These are phyloP conservation scores for Drosophila carrolli DNA, from an alignment of 1,140 invertebrate genomes.

Conservation along the genomic window DNA sequence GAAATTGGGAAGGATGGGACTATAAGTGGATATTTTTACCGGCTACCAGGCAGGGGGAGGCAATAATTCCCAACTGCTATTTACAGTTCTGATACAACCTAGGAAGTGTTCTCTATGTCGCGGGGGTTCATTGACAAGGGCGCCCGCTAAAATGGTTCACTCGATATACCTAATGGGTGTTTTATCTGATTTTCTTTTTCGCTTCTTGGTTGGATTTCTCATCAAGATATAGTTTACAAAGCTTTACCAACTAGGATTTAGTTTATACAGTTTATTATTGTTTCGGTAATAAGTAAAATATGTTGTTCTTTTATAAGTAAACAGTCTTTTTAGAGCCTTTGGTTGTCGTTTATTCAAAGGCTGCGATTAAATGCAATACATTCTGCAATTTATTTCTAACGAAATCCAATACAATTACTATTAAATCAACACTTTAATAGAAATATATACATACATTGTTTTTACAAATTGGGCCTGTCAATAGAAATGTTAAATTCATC, in stretches of 20 bases:
- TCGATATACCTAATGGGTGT: conserved; percentile 80
- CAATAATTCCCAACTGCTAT: conserved; percentile 44
- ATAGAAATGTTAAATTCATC: background rate
- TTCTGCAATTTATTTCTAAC: background rate
- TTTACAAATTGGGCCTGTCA: too few relatives aligned
- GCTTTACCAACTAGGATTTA: conserved; percentile 46
- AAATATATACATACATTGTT: background rate
- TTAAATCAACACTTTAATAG: background rate
- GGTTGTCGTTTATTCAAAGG: conserved; percentile 45
- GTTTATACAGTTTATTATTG: conserved; percentile 65
- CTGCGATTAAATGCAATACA: conserved; percentile 60
- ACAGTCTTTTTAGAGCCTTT: conserved; percentile 74
- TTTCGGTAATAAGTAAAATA: conserved; percentile 68
- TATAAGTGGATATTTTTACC: conserved; percentile 13
- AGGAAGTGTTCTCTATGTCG: conserved; percentile 54
- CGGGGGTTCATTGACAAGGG: conserved; percentile 52
- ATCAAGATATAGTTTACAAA: conserved; percentile 64
- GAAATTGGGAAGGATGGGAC: background rate
- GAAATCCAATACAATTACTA: background rate
- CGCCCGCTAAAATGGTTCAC: conserved; percentile 67
- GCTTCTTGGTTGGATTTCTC: conserved; percentile 33
- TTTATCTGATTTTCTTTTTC: conserved; percentile 50
- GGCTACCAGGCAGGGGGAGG: background rate
- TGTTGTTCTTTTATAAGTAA: conserved; percentile 54
- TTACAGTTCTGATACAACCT: conserved; percentile 74